A percentile compares a stretch with the other conserved stretches of the same genome.
These are phyloP conservation scores for Malurus cyaneus DNA, from an alignment of 2,113 vertebrate species.

Conservation along the genomic window DNA sequence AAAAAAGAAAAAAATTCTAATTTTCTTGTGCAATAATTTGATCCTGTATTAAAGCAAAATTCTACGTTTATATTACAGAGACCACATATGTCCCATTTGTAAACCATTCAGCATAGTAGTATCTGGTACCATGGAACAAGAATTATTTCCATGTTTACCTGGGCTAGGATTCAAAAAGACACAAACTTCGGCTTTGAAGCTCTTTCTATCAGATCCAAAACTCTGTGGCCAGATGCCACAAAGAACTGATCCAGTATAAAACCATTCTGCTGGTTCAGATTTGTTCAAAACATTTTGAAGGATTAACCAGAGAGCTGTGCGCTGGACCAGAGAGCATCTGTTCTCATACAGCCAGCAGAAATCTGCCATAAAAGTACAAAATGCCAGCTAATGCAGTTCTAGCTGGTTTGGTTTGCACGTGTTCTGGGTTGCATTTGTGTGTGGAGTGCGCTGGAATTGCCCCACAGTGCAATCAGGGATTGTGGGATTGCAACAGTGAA, in stretches of 20 bases:
- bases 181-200: not conserved
- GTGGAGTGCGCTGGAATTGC: not conserved
- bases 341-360: not conserved
- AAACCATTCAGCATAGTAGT: not conserved
- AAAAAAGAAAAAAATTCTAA: fast-evolving
- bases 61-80: not conserved
- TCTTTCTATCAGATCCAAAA: not conserved
- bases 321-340: not conserved
- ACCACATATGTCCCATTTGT: not conserved
- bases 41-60: not conserved
- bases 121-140: not conserved
- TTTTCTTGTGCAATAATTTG: not conserved
- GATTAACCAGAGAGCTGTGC: not conserved
- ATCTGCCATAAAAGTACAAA: not conserved
- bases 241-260: not conserved
- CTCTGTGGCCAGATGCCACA: not conserved
- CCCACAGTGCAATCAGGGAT: not conserved
- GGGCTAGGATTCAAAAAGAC: not conserved
- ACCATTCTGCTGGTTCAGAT: conserved; percentile 6
- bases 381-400: not conserved
- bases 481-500: fast-evolving
- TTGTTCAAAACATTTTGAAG: not conserved
- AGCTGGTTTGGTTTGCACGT: not conserved
- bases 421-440: not conserved
- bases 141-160: conserved; percentile 3